phyloP scores from a whole-genome alignment of 2,113 vertebrate species.

The Origma solitaria region DNA sequence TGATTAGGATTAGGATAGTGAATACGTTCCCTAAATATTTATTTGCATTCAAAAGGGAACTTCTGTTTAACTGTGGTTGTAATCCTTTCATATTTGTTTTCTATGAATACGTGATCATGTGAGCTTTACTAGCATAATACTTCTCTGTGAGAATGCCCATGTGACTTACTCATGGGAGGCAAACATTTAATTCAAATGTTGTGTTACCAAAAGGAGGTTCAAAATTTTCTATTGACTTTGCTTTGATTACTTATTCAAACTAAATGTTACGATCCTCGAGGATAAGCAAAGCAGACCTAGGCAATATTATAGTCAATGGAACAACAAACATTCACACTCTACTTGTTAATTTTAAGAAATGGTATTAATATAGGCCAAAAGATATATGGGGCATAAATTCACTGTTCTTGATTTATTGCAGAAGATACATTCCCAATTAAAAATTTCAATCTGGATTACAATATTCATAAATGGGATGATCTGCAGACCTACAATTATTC shows the following conservation, averaged over 20 bases:
- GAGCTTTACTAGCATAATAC: not conserved
- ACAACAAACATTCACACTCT: not conserved
- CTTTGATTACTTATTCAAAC: not conserved
- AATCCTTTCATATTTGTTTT: constrained; percentile 33
- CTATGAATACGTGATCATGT: not conserved
- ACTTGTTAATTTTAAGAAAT: not conserved
- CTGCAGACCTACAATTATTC: not conserved
- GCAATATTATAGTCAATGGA: not conserved
- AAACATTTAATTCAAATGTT: not conserved
- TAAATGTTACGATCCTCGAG: not conserved
- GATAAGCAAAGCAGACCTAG: not conserved
- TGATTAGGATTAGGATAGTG: no score
- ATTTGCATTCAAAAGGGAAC: constrained; percentile 10
- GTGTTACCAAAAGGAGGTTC: not conserved
- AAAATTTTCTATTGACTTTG: not conserved
- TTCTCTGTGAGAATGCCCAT: constrained; percentile 9
- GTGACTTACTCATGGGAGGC: not conserved
- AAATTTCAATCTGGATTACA: not conserved
- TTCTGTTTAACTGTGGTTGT: not conserved
- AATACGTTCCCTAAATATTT: not conserved
- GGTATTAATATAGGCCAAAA: not conserved
- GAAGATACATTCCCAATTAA: not conserved
- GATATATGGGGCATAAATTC: not conserved
- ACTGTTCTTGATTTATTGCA: not conserved
- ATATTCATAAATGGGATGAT: not conserved